A percentile compares a stretch with the other conserved stretches of the same genome.
These are phyloP conservation scores for Perccottus glenii DNA, from an alignment of 2,113 vertebrate species.

Conservation along the genomic window DNA sequence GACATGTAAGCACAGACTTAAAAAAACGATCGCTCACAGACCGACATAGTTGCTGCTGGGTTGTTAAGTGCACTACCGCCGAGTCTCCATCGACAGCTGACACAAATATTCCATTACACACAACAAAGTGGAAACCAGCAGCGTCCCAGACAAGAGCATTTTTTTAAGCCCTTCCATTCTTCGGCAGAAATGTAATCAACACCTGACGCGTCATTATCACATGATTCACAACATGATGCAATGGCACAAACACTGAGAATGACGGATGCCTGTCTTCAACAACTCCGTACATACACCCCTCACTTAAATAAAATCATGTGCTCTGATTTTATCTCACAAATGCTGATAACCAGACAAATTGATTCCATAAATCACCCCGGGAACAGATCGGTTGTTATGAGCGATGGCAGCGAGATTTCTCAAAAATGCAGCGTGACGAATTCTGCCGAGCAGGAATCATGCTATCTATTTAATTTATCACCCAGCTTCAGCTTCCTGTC, in stretches of 20 bases:
- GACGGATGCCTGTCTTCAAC: slow-evolving; percentile 39
- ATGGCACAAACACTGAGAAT: slow-evolving; percentile 18
- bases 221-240: slow-evolving; percentile 39
- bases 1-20: slow-evolving; percentile 6
- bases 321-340: slow-evolving; percentile 68
- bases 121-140: slow-evolving; percentile 10
- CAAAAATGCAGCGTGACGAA: slow-evolving; percentile 61
- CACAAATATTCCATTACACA: slow-evolving; percentile 36
- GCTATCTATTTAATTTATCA: slow-evolving; percentile 74
- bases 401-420: slow-evolving; percentile 55
- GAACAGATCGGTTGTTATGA: slow-evolving; percentile 66
- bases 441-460: slow-evolving; percentile 70
- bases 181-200: slow-evolving; percentile 51
- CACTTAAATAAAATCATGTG: slow-evolving; percentile 45
- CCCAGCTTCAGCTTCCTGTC: slow-evolving; percentile 54
- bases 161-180: slow-evolving; percentile 29
- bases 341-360: slow-evolving; percentile 76
- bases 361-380: slow-evolving; percentile 77
- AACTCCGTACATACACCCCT: slow-evolving; percentile 12
- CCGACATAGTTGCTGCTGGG: slow-evolving; percentile 5
- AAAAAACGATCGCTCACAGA: slow-evolving; percentile 6
- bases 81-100: slow-evolving; percentile 32
- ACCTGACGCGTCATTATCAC: slow-evolving; percentile 22
- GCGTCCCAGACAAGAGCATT: slow-evolving; percentile 7
- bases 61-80: slow-evolving; percentile 14